Conservation (phyloP, 2,888 invertebrate species). For the Scaptomyza tumidula region DNA sequence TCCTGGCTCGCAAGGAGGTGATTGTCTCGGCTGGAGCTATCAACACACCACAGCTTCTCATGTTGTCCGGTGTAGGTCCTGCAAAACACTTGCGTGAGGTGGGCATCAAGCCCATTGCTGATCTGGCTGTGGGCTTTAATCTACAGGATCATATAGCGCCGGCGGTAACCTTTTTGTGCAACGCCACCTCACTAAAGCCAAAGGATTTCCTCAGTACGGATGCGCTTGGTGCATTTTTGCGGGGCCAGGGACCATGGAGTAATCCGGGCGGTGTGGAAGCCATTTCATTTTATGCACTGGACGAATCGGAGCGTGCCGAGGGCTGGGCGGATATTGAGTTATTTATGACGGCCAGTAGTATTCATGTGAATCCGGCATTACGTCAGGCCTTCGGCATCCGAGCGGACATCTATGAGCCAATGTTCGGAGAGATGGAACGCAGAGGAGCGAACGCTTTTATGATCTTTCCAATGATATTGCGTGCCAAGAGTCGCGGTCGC, state of each 20-base stretch:
- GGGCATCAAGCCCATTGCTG: constrained; percentile 86
- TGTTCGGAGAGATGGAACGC: constrained; percentile 82
- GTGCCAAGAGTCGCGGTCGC: constrained; percentile 88
- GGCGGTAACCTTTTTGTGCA: constrained; percentile 88
- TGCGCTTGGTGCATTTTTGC: constrained; percentile 55
- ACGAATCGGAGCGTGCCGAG: constrained; percentile 50
- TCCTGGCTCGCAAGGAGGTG: constrained; percentile 88
- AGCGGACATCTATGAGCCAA: constrained; percentile 82
- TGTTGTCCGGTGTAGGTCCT: constrained; percentile 91
- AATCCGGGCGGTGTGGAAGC: constrained; percentile 87
- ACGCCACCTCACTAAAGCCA: constrained; percentile 76
- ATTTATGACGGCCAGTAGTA: constrained; percentile 86
- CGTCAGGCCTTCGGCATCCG: constrained; percentile 84
- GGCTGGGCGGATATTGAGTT: constrained; percentile 89
- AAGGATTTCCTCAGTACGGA: constrained; percentile 52
- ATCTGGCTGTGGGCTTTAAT: constrained; percentile 88
- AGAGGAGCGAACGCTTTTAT: constrained; percentile 85
- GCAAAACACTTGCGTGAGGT: constrained; percentile 86
- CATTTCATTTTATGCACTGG: constrained; percentile 87
- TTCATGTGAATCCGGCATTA: constrained; percentile 81
- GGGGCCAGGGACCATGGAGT: constrained; percentile 83
- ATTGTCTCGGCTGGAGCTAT: constrained; percentile 91
- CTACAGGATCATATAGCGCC: constrained; percentile 88
- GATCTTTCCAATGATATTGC: constrained; percentile 87
- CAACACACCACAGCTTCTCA: constrained; percentile 92